These are phyloP conservation scores for Aplysina aerophoba DNA, from an alignment of 37 sponge, comb jelly and placozoan genomes.

Conservation along the genomic window DNA sequence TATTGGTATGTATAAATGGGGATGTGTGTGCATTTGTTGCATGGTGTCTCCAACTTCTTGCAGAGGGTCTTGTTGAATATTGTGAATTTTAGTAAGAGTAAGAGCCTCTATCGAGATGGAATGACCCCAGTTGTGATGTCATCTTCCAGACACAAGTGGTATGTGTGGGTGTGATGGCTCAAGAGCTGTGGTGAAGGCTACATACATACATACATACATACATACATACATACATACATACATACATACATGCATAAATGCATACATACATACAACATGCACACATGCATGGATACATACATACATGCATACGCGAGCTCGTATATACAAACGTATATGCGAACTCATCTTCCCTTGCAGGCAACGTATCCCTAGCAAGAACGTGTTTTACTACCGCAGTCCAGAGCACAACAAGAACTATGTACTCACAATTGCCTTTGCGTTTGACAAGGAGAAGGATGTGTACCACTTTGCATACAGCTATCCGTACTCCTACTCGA, in stretches of 20 bases:
- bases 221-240: too few relatives aligned
- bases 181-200: too few relatives aligned
- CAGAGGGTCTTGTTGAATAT: conserved; percentile 93
- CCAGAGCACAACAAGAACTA: conserved; percentile 94
- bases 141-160: conserved; percentile 89
- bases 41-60: background rate
- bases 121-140: conserved; percentile 94
- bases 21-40: background rate
- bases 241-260: too few relatives aligned
- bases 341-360: conserved; percentile 36
- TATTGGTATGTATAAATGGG: too few relatives aligned
- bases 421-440: conserved; percentile 92
- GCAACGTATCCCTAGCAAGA: conserved; percentile 85
- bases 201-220: too few relatives aligned
- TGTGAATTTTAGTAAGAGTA: conserved; percentile 94
- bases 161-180: too few relatives aligned
- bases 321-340: background rate
- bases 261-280: too few relatives aligned
- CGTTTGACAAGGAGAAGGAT: conserved; percentile 90
- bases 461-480: conserved; percentile 96
- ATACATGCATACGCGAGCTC: background rate
- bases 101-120: conserved; percentile 94
- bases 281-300: background rate
- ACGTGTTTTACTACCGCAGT: conserved; percentile 93
- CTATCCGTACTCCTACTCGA: conserved; percentile 91